These are phyloP conservation scores for Carettochelys insculpta DNA, from an alignment of 2,113 vertebrate species.

Conservation along the genomic window DNA sequence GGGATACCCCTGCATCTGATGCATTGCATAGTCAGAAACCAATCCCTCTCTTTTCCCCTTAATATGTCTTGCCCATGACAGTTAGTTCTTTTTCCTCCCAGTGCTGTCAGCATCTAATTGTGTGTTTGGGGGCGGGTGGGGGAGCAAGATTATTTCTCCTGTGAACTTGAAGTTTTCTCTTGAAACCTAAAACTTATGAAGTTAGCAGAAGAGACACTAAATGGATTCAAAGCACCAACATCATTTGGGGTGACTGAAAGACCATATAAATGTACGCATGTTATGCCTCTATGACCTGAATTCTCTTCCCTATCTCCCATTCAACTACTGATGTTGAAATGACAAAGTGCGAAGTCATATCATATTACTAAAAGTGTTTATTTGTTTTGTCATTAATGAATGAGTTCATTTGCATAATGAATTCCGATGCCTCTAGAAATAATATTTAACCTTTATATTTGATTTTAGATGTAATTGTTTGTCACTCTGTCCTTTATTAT, in stretches of 20 bases:
- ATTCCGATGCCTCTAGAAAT: conserved; percentile 48
- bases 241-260: background rate
- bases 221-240: background rate
- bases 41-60: background rate
- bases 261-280: background rate
- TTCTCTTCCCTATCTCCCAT: background rate
- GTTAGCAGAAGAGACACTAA: background rate
- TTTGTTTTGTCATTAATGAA: conserved; percentile 36
- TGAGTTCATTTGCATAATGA: conserved; percentile 57
- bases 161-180: background rate
- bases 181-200: background rate
- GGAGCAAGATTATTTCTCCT: background rate
- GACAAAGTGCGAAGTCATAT: conserved; percentile 38
- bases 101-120: background rate
- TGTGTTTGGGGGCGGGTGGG: background rate
- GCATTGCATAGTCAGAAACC: background rate
- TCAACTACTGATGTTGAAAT: conserved; percentile 32
- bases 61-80: background rate
- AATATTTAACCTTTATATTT: conserved; percentile 24
- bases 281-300: conserved; percentile 1
- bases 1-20: background rate
- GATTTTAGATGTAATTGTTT: conserved; percentile 41
- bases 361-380: conserved; percentile 10
- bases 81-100: background rate
- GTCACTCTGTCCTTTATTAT: conserved; percentile 49